A percentile compares a stretch with the other conserved stretches of the same genome.
phyloP scores from a whole-genome alignment of 2,797 vertebrate species.

The Gymnothorax reevesii region DNA sequence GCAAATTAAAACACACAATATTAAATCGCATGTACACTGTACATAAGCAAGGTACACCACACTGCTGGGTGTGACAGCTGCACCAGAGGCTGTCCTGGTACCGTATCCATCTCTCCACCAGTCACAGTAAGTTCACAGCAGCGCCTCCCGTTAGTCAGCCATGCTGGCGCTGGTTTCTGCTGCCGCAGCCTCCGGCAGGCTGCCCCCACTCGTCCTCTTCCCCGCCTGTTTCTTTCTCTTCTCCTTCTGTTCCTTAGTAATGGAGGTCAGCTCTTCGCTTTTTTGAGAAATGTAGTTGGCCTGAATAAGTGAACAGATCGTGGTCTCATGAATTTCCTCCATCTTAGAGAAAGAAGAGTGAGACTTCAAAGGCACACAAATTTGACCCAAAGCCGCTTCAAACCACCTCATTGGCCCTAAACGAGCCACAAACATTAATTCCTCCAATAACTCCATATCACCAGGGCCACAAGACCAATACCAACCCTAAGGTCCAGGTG shows the following conservation, averaged over 20 bases:
- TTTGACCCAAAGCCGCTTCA: neutral
- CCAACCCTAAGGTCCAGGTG: too few relatives aligned
- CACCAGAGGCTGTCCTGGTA: neutral
- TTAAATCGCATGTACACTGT: neutral
- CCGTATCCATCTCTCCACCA: neutral
- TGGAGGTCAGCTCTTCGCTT: conserved; percentile 66
- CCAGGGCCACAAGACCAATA: too few relatives aligned
- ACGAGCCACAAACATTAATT: neutral
- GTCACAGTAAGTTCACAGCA: neutral
- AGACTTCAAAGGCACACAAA: too few relatives aligned
- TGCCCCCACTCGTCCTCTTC: conserved; percentile 57
- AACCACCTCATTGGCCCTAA: neutral
- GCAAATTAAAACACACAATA: neutral
- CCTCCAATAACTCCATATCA: too few relatives aligned
- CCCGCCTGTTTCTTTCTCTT: conserved; percentile 67
- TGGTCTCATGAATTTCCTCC: neutral
- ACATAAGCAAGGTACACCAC: neutral
- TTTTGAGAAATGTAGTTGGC: conserved; percentile 71
- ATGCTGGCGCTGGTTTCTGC: neutral
- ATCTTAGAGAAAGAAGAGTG: neutral
- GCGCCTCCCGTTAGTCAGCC: neutral
- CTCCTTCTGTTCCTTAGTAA: conserved; percentile 65
- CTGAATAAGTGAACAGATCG: conserved; percentile 56
- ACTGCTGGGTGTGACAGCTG: neutral
- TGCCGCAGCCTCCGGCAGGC: neutral